Percentiles rank a stretch among this genome's conserved stretches.
Evolutionary conservation across 2,797 vertebrate species (phyloP).

Genomic region (Melanotaenia pygmaea): DNA sequence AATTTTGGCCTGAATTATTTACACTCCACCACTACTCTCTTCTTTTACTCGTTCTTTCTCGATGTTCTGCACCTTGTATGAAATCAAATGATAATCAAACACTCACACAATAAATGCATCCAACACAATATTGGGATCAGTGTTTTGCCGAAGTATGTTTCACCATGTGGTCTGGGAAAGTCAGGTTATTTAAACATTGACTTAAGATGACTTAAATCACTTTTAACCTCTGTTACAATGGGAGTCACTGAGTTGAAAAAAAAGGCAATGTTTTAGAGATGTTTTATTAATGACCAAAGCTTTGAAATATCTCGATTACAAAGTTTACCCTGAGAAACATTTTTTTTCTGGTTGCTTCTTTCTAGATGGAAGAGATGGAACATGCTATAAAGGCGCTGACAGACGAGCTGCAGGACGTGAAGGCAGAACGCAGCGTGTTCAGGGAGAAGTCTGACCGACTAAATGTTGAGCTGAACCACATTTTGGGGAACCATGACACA

Average conservation of each 20-base stretch:
- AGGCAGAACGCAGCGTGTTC: constrained; percentile 90
- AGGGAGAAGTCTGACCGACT: constrained; percentile 92
- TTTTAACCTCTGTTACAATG: not conserved
- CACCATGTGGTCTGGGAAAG: too few relatives aligned
- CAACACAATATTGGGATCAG: not conserved
- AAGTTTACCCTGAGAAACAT: not conserved
- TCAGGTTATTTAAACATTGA: not conserved
- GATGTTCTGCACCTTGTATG: too few relatives aligned
- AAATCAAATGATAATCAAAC: too few relatives aligned
- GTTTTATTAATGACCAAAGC: constrained; percentile 6
- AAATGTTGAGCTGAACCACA: constrained; percentile 93
- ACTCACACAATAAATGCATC: not conserved
- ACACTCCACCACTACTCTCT: too few relatives aligned
- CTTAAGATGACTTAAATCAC: not conserved
- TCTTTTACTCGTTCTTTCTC: too few relatives aligned
- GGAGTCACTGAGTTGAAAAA: constrained; percentile 11
- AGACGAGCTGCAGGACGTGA: constrained; percentile 94
- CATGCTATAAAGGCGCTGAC: constrained; percentile 87
- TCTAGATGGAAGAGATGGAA: constrained; percentile 90
- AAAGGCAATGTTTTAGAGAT: not conserved
- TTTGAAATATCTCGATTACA: constrained; percentile 8
- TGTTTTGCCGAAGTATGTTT: not conserved
- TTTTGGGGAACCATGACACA: constrained; percentile 89
- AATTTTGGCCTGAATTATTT: not conserved
- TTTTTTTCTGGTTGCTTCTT: constrained; percentile 1